A percentile compares a stretch with the other conserved stretches of the same genome.
These are phyloP conservation scores for Streptopelia turtur DNA, from an alignment of 2,797 vertebrate species.

Conservation along the genomic window DNA sequence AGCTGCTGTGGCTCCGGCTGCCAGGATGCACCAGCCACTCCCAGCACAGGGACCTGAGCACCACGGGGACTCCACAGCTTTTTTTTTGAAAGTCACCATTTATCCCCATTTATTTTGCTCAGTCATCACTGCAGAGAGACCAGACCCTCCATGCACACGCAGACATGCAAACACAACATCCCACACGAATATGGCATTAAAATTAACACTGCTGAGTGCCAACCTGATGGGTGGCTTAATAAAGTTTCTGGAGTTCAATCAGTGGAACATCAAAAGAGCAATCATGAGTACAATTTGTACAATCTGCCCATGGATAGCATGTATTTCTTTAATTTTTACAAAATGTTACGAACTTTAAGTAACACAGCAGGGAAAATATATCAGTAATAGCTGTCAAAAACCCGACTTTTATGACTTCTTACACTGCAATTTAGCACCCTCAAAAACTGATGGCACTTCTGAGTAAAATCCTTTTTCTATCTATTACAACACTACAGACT, in stretches of 20 bases:
- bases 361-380: background rate
- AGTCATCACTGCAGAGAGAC: background rate
- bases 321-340: background rate
- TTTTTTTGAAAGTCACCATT: background rate
- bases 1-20: background rate
- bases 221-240: background rate
- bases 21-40: background rate
- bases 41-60: background rate
- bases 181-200: background rate
- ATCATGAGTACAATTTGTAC: background rate
- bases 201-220: background rate
- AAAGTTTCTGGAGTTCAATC: background rate
- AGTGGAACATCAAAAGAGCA: background rate
- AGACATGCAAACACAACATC: background rate
- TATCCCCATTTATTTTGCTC: background rate
- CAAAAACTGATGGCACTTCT: background rate
- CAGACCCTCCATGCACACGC: background rate
- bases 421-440: background rate
- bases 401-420: background rate
- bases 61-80: accelerated
- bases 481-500: background rate
- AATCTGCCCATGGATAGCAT: background rate
- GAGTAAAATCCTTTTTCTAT: background rate
- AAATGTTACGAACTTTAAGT: slow-evolving; percentile 37
- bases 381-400: background rate